phyloP scores from a whole-genome alignment of 2,113 vertebrate species.

The Coptodon bakossiorum region DNA sequence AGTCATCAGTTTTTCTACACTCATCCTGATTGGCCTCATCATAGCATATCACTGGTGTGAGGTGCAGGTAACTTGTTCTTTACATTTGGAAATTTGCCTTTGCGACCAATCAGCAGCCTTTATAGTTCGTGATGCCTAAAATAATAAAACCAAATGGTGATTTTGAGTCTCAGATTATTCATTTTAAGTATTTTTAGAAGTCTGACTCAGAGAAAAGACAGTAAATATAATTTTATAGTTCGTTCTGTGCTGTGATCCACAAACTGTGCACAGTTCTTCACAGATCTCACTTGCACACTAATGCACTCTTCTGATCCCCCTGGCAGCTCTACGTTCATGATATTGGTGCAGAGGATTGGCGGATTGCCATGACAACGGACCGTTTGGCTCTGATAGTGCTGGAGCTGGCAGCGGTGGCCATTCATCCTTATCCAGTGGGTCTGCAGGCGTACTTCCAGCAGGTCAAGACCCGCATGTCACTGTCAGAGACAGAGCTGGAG shows the following conservation, averaged over 20 bases:
- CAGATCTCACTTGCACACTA: not conserved
- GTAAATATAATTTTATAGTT: not conserved
- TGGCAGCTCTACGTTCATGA: constrained; percentile 90
- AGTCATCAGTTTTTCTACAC: constrained; percentile 90
- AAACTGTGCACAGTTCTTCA: not conserved
- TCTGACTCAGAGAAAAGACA: not conserved
- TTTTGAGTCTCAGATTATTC: not conserved
- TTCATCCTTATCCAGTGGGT: constrained; percentile 84
- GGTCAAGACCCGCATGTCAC: constrained; percentile 65
- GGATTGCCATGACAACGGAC: constrained; percentile 89
- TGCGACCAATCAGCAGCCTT: not conserved
- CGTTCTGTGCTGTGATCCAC: not conserved
- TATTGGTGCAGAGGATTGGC: constrained; percentile 90
- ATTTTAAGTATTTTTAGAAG: not conserved
- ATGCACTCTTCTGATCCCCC: not conserved
- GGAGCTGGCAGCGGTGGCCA: constrained; percentile 83
- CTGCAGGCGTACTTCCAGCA: constrained; percentile 66
- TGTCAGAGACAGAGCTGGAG: constrained; percentile 86
- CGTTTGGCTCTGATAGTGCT: constrained; percentile 83
- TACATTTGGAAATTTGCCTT: not conserved
- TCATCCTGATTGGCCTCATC: constrained; percentile 87
- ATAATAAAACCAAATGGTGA: not conserved
- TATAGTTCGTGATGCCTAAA: not conserved
- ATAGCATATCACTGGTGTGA: constrained; percentile 90
- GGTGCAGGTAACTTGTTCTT: constrained; percentile 81